Conservation (phyloP, 2,113 vertebrate genomes). For the Astur gentilis region DNA sequence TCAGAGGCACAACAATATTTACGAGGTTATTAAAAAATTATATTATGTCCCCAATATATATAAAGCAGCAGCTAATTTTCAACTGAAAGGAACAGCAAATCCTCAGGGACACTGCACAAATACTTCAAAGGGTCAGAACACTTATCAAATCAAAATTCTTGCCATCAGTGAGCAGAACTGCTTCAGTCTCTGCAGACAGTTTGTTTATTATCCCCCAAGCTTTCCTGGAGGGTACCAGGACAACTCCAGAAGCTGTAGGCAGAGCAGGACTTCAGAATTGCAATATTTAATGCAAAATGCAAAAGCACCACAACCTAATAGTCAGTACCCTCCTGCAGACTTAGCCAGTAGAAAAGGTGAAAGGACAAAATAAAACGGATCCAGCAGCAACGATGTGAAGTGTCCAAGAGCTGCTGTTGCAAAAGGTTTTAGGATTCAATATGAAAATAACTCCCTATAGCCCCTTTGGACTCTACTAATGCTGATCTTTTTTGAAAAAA, state of each 20-base stretch:
- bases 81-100: neutral
- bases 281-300: neutral
- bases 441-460: neutral
- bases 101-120: neutral
- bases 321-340: neutral
- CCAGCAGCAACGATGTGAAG: neutral
- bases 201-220: neutral
- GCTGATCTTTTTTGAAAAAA: neutral
- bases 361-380: neutral
- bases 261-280: neutral
- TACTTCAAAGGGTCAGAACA: constrained; percentile 22
- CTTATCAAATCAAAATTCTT: neutral
- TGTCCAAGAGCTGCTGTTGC: accelerated
- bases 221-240: neutral
- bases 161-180: neutral
- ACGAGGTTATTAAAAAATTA: neutral
- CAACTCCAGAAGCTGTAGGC: neutral
- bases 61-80: neutral
- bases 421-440: neutral
- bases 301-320: neutral
- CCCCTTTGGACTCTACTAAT: neutral
- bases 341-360: neutral
- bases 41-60: neutral
- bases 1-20: neutral
- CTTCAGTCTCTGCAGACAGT: neutral